A percentile compares a stretch with the other conserved stretches of the same genome.
These are phyloP conservation scores for Pediacus dermestoides DNA, from an alignment of 2,888 invertebrate genomes.

Conservation along the genomic window DNA sequence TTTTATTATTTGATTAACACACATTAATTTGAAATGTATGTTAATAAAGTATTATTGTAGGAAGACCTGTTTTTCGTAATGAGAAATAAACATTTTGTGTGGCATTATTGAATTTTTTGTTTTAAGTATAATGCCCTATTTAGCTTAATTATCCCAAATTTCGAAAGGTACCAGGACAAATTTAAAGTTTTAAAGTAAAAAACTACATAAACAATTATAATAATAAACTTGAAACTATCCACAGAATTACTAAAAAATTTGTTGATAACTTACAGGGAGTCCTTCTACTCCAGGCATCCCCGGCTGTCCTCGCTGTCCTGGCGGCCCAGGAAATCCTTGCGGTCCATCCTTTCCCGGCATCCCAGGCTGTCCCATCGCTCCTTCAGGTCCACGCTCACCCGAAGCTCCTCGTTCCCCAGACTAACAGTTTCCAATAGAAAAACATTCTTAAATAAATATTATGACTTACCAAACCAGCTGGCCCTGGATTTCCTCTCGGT, in stretches of 20 bases:
- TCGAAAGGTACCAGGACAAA: too few species aligned
- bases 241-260: conserved; percentile 8
- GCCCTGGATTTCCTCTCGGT: conserved; percentile 56
- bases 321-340: conserved; percentile 57
- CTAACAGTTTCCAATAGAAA: conserved; percentile 35
- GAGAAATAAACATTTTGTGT: conserved; percentile 2
- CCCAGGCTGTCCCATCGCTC: conserved; percentile 57
- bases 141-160: too few species aligned
- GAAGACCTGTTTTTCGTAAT: conserved; percentile 6
- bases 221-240: too few species aligned
- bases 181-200: too few species aligned
- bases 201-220: too few species aligned
- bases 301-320: conserved; percentile 58
- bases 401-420: conserved; percentile 57
- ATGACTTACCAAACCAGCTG: conserved; percentile 52
- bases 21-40: too few species aligned
- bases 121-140: too few species aligned
- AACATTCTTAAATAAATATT: conserved; percentile 9
- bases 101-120: conserved; percentile 4
- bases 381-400: conserved; percentile 57
- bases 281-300: conserved; percentile 62
- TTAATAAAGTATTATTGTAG: conserved; percentile 8
- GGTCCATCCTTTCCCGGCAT: conserved; percentile 57
- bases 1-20: too few species aligned
- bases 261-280: conserved; percentile 49